A percentile compares a stretch with the other conserved stretches of the same genome.
Conservation (phyloP, 2,113 vertebrate species). For the Scytalopus superciliaris region DNA sequence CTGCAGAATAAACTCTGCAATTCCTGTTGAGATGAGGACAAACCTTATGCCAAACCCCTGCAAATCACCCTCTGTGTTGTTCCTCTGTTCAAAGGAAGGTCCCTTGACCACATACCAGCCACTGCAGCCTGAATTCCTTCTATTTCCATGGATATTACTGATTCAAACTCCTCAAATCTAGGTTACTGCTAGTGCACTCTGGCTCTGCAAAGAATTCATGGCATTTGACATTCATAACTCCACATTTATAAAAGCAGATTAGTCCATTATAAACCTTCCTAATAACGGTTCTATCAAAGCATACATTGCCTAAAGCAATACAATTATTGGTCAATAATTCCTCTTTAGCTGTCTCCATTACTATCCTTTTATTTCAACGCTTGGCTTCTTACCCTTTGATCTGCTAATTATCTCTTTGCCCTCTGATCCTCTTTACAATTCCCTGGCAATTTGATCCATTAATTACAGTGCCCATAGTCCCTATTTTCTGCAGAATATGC, state of each 20-base stretch:
- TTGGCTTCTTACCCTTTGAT: constrained; percentile 56
- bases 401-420: constrained; percentile 53
- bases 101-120: background rate
- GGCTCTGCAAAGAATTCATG: background rate
- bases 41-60: background rate
- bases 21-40: background rate
- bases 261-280: constrained; percentile 20
- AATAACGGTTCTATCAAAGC: constrained; percentile 29
- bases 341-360: constrained; percentile 27
- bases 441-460: constrained; percentile 48
- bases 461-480: constrained; percentile 22
- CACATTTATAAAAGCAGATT: background rate
- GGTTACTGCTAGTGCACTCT: background rate
- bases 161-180: background rate
- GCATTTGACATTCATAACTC: background rate
- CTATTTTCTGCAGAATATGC: background rate
- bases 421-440: constrained; percentile 41
- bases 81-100: background rate
- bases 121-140: background rate
- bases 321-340: constrained; percentile 62
- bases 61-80: background rate
- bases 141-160: background rate
- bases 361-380: constrained; percentile 13
- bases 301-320: background rate
- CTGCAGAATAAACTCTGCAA: background rate